Conservation (phyloP, 2,888 invertebrate genomes). For the Tetanocera ferruginea region DNA sequence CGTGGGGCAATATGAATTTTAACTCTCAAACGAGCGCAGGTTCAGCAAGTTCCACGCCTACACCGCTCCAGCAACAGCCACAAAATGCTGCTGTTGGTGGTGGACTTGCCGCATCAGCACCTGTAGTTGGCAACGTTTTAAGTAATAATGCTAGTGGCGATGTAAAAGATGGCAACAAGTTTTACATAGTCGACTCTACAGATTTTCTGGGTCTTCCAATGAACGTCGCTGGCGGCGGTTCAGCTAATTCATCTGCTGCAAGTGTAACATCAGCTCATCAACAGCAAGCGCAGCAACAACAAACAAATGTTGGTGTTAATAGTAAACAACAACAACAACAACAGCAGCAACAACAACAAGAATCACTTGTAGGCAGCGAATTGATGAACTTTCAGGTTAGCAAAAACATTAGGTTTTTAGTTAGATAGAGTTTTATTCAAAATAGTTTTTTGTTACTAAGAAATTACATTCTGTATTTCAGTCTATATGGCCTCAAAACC, state of each 20-base stretch:
- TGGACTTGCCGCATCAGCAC: constrained; percentile 40
- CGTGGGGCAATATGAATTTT: constrained; percentile 57
- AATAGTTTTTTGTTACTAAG: not conserved
- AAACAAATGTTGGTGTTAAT: constrained; percentile 50
- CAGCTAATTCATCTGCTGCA: constrained; percentile 43
- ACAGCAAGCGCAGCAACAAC: constrained; percentile 46
- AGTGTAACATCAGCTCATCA: constrained; percentile 45
- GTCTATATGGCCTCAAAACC: constrained; percentile 66
- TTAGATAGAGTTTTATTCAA: not conserved
- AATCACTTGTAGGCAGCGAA: constrained; percentile 59
- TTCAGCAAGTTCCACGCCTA: constrained; percentile 28
- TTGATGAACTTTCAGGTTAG: constrained; percentile 65
- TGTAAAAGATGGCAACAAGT: constrained; percentile 64
- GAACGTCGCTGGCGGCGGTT: constrained; percentile 58
- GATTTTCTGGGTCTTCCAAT: constrained; percentile 69
- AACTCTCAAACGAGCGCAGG: constrained; percentile 15
- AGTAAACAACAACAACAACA: constrained; percentile 54
- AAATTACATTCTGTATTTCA: constrained; percentile 41
- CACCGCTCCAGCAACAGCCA: constrained; percentile 48
- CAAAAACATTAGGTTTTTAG: not conserved
- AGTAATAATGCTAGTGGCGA: constrained; percentile 48
- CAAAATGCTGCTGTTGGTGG: constrained; percentile 43
- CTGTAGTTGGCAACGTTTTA: constrained; percentile 41
- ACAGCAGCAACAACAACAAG: constrained; percentile 58
- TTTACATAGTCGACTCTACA: constrained; percentile 67